Conservation (phyloP, 2,113 vertebrate species). For the Oreocharis arfaki region DNA sequence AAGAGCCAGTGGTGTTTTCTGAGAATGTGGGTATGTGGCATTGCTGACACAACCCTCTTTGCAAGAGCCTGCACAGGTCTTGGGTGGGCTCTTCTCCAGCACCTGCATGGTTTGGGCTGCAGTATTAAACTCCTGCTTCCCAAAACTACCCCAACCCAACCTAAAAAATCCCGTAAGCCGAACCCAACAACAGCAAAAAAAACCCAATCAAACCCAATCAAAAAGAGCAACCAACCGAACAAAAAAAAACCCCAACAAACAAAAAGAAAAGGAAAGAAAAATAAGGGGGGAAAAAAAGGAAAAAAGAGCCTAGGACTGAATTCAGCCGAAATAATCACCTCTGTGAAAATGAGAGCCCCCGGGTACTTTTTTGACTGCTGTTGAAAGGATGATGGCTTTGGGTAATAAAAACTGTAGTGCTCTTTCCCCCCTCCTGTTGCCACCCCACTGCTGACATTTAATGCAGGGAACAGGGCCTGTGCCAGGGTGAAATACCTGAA, state of each 20-base stretch:
- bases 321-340: constrained; percentile 5
- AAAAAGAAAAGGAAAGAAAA: not conserved
- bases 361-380: not conserved
- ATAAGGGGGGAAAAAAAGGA: fast-evolving
- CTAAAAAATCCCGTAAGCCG: not conserved
- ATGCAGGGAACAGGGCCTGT: not conserved
- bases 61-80: not conserved
- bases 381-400: not conserved
- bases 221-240: not conserved
- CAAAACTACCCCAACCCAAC: not conserved
- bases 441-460: not conserved
- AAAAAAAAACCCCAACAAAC: fast-evolving
- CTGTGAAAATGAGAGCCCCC: not conserved
- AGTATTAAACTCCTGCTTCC: not conserved
- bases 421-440: not conserved
- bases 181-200: not conserved
- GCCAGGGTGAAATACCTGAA: not conserved
- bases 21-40: not conserved
- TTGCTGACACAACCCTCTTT: not conserved
- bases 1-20: not conserved
- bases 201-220: too few species aligned
- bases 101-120: not conserved
- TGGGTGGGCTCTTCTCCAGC: not conserved
- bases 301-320: not conserved
- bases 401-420: not conserved